Evolutionary conservation across 2,113 vertebrate genomes (phyloP).

Genomic region (Notarius lentiginosus): DNA sequence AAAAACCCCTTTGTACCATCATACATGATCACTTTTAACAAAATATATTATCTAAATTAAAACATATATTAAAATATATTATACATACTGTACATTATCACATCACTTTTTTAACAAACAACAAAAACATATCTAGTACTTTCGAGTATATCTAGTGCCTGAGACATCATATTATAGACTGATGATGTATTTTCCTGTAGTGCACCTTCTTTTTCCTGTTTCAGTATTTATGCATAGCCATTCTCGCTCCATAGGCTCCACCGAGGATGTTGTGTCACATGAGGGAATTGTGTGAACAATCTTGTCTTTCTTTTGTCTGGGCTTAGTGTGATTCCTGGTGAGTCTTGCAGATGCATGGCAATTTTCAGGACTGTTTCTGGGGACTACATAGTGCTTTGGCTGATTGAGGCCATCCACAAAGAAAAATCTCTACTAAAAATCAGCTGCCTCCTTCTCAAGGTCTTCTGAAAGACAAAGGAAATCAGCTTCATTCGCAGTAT

Average conservation of each 20-base stretch:
- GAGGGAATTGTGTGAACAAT: slow-evolving; percentile 32
- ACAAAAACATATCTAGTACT: background rate
- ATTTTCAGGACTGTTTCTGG: slow-evolving; percentile 44
- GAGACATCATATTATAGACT: background rate
- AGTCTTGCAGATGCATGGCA: slow-evolving; percentile 44
- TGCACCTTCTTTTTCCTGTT: background rate
- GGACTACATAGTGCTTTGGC: slow-evolving; percentile 49
- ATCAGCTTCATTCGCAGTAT: slow-evolving; percentile 49
- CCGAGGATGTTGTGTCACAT: slow-evolving; percentile 14
- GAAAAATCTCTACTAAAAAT: slow-evolving; percentile 41
- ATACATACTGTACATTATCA: background rate
- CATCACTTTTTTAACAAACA: slow-evolving; percentile 11
- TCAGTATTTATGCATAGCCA: slow-evolving; percentile 16
- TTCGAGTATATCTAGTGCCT: background rate
- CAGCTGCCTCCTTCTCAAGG: slow-evolving; percentile 51
- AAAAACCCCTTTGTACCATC: background rate
- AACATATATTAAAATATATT: too few species aligned
- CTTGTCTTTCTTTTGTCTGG: slow-evolving; percentile 43
- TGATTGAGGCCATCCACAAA: slow-evolving; percentile 51
- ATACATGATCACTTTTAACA: background rate
- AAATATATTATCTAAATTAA: too few species aligned
- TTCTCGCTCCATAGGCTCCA: background rate
- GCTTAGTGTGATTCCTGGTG: slow-evolving; percentile 22
- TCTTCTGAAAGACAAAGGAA: slow-evolving; percentile 54
- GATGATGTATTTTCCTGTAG: background rate